Conservation (phyloP, 2,797 vertebrate genomes). For the Valencia hispanica region DNA sequence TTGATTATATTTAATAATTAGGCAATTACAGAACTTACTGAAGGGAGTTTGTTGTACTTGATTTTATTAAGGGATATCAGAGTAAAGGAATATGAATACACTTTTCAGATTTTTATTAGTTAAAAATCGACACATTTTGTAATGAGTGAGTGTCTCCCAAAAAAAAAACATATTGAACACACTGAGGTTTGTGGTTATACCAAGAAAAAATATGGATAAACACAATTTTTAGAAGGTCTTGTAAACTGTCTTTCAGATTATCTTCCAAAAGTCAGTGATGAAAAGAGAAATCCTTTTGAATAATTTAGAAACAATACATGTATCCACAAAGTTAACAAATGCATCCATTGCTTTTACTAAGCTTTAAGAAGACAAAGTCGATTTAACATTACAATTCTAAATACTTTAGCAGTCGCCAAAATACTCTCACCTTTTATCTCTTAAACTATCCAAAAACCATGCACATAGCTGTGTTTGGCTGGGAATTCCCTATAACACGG, state of each 20-base stretch:
- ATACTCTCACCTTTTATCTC: neutral
- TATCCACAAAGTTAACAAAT: neutral
- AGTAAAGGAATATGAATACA: neutral
- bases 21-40: no score
- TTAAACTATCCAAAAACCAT: neutral
- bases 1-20: no score
- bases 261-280: neutral
- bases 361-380: neutral
- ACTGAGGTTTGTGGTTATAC: neutral
- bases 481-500: conserved; percentile 54
- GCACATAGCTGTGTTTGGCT: conserved; percentile 6
- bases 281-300: neutral
- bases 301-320: neutral
- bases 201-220: neutral
- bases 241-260: neutral
- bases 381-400: neutral
- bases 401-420: neutral
- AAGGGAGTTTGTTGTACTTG: neutral
- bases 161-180: neutral
- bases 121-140: neutral
- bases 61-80: neutral
- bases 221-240: neutral
- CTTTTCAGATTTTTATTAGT: neutral
- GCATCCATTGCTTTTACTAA: neutral
- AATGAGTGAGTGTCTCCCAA: neutral